phyloP scores from a whole-genome alignment of 2,888 invertebrate genomes.

The Epicampocera succincta region DNA sequence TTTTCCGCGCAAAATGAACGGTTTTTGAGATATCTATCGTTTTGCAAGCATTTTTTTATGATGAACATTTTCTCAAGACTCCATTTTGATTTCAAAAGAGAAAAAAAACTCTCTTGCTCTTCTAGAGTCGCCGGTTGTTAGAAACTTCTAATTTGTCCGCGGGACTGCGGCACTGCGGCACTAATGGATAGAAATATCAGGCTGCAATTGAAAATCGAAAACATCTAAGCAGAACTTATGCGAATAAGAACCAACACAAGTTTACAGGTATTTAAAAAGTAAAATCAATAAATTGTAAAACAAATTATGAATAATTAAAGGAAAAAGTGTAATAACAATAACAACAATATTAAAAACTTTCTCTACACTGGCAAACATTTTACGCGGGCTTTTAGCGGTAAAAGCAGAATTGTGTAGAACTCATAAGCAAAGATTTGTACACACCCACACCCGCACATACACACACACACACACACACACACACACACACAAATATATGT shows the following conservation, averaged over 20 bases:
- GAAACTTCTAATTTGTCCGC: too few relatives aligned
- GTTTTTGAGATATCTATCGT: too few relatives aligned
- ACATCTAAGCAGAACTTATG: conserved; percentile 30
- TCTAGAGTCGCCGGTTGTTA: too few relatives aligned
- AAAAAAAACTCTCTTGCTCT: too few relatives aligned
- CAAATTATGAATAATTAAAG: conserved; percentile 11
- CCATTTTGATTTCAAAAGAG: too few relatives aligned
- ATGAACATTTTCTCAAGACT: too few relatives aligned
- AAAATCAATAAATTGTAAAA: conserved; percentile 39
- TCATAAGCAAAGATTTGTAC: conserved; percentile 5
- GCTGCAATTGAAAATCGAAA: not conserved
- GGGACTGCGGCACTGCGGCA: too few relatives aligned
- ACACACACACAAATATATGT: conserved; percentile 5
- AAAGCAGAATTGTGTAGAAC: not conserved
- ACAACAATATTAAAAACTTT: conserved; percentile 36
- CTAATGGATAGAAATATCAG: not conserved
- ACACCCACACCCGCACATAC: conserved; percentile 5
- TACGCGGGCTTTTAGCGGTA: conserved; percentile 4
- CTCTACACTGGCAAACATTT: conserved; percentile 33
- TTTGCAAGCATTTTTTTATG: too few relatives aligned
- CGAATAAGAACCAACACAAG: conserved; percentile 44
- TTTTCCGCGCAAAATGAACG: too few relatives aligned
- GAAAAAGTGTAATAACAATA: conserved; percentile 30
- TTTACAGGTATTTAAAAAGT: conserved; percentile 66
- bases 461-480: too few relatives aligned